phyloP scores from a whole-genome alignment of 2,113 vertebrate genomes.

The Gnathonemus echidnorhynchus region DNA sequence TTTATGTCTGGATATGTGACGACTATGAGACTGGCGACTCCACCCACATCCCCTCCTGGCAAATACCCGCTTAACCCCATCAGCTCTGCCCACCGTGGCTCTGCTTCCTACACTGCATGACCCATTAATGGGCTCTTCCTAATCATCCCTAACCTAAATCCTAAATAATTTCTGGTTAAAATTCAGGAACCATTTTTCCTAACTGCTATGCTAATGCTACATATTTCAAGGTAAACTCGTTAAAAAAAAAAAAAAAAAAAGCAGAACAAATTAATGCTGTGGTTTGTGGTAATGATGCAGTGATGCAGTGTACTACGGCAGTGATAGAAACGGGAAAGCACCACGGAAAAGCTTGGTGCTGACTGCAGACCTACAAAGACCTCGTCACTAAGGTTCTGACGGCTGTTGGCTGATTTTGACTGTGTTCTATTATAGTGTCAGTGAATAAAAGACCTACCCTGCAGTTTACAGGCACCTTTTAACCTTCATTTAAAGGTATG shows the following conservation, averaged over 20 bases:
- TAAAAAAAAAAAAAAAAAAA: background rate
- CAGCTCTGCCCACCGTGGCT: background rate
- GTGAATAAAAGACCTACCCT: background rate
- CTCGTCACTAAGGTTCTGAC: background rate
- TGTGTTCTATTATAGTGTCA: background rate
- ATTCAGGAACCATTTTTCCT: background rate
- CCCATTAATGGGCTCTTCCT: background rate
- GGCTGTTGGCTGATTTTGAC: background rate
- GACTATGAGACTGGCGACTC: background rate
- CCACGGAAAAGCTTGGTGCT: background rate
- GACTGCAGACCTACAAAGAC: background rate
- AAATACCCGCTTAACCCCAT: background rate
- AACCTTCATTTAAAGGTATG: background rate
- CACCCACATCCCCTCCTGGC: background rate
- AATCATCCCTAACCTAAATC: background rate
- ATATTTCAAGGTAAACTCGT: background rate
- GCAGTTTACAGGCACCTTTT: background rate
- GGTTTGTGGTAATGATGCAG: background rate
- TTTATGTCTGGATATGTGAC: background rate
- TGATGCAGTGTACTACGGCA: background rate
- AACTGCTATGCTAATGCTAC: background rate
- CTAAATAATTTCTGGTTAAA: background rate
- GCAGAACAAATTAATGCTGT: background rate
- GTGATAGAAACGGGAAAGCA: background rate
- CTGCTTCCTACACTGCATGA: background rate